Base-by-base conservation (phyloP, 2,888 invertebrate genomes). In the Syrista parreyssii region DNA sequence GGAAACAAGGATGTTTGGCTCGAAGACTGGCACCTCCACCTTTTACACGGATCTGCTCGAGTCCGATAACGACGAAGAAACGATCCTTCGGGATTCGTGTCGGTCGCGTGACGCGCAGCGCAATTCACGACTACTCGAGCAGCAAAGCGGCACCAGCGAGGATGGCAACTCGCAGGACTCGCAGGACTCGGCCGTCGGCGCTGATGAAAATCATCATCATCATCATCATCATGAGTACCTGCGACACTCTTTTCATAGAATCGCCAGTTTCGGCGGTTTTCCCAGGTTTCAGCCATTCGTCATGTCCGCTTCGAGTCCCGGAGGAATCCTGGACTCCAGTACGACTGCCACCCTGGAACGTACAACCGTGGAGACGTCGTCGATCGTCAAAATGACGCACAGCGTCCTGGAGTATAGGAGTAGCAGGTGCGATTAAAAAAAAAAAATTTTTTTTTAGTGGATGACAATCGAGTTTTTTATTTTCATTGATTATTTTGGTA, bases 241-340 rank as follows among this genome's bases (percentile, higher is more conserved):
- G 35, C 87, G 86, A 80, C 89, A 88, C 85, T 88, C 90, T 75
- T 91, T 91, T 79, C 88, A 89, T 31, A 88, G 89, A 81, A 88
- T 92, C 78, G 84, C 90, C 12, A 89, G 89, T 79, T 89, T 89
- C 76, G 88, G 89, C 55, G 90, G 91, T 34, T 91, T 91, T 76
- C 87, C 91, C 12, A 86, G 90, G 75, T 91, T 91, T 81, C 88
- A 89, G 32, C 87, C 90, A 0, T 91, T 91, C 78, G 86, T 91
- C 77, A 88, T 91, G 88, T 89, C 91, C 33, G 86, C 90, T 36
- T 86, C 86, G 68, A 84, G 85, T 72, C 85, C 89, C 11, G 80
- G 84, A 11, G 86, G 86, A 9, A 85, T 84, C 76, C 82, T 86
- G 4, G 87, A 86, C 77, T 69, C 69, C 30, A 4, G 15, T 4